Base-by-base conservation (phyloP, 2,797 vertebrate species). In the Pagetopsis macropterus region DNA sequence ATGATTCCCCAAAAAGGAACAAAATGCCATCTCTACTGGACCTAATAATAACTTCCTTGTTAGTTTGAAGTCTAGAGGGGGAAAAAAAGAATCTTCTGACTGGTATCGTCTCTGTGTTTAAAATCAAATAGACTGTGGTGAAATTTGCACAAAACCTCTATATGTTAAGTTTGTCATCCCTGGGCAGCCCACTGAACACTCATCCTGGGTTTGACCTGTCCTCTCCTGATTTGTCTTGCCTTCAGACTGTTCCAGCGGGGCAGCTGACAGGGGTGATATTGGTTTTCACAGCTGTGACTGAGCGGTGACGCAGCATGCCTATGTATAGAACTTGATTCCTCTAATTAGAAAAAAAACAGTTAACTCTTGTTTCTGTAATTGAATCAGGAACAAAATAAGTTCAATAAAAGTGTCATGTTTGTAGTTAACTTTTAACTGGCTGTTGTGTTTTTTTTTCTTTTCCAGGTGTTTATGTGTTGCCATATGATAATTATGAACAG, bases 341-440 rank as follows among this genome's bases (percentile, higher is more conserved):
- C 88, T 84, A 78, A 89, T 89, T 83, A 92, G 78, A 51, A 85
- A 71, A 76, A 72, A 85, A 77, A 79, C 82, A 68, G 79, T 90
- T 85, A 83, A 91, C 78, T 90, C 88, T 89, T 79, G 85, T 92
- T 92, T 93, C 91, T 94, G 92, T 94, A 91, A 93, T 84, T 52
- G 51, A 91, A 91, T 92, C 91, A 91, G 91, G 90, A 89, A 89
- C 87, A 90, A 85, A 84, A 90, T 66, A 86, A 64, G 81, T 87
- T 92, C 82, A 94, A 94, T 93, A 93, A 94, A 93, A 87, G 89
- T 94, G 91, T 94, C 89, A 93, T 93, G 92, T 94, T 94, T 94
- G 91, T 93, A 94, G 91, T 89, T 90, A 90, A 92, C 83, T 80
- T 89, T 78, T 64, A 79, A 70, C 52, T 70, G 71, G 49, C 70